Conservation (phyloP, 2,888 invertebrate genomes). For the Nematopogon swammerdamellus region DNA sequence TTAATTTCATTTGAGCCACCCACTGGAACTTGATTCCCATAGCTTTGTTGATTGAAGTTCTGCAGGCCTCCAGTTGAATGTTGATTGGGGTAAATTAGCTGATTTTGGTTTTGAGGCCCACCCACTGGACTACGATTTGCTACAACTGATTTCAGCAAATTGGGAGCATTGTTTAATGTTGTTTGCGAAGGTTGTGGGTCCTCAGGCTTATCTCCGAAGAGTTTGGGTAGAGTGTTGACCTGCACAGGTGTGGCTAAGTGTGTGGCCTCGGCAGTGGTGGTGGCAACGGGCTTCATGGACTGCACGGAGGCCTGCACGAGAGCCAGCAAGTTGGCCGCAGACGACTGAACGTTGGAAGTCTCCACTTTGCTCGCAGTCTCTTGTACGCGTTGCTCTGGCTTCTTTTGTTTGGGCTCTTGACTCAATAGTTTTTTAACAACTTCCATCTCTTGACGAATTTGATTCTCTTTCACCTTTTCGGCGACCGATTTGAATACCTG, state of each 20-base stretch:
- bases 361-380: neutral
- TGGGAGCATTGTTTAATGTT: neutral
- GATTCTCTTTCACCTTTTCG: conserved; percentile 66
- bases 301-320: conserved; percentile 39
- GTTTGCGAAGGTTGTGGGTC: neutral
- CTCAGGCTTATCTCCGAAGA: conserved; percentile 27
- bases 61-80: neutral
- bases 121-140: too few species aligned
- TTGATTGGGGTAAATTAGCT: neutral
- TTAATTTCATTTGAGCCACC: neutral
- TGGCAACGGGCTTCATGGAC: conserved; percentile 5
- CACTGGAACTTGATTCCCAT: neutral
- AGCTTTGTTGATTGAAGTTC: neutral
- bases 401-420: conserved; percentile 16
- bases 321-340: conserved; percentile 35
- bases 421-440: conserved; percentile 47
- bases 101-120: too few species aligned
- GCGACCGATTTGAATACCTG: conserved; percentile 70
- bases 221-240: conserved; percentile 29
- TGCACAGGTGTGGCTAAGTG: conserved; percentile 13
- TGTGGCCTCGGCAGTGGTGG: conserved; percentile 15
- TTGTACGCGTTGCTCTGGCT: neutral
- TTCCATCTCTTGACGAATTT: conserved; percentile 56
- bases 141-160: too few species aligned
- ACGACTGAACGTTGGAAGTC: conserved; percentile 14